These are phyloP conservation scores for Actinia equina DNA, from an alignment of 64 coral and sea anemone genomes.

Conservation along the genomic window DNA sequence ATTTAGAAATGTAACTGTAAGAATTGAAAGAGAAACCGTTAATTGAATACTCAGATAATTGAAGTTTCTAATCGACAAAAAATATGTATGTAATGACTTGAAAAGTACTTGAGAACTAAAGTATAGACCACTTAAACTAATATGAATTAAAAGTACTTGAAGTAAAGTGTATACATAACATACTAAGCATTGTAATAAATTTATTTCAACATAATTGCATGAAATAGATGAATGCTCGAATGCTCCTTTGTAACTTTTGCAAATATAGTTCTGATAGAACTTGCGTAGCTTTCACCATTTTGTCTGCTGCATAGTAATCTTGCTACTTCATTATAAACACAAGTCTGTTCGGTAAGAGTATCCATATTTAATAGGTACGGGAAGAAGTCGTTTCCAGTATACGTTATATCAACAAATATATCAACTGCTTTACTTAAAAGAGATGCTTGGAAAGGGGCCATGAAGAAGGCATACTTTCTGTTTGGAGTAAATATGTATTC, in stretches of 20 bases:
- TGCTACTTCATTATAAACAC: constrained; percentile 30
- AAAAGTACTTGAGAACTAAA: too few species aligned
- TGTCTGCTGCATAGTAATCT: constrained; percentile 53
- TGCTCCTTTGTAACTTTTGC: neutral
- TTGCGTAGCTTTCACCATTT: constrained; percentile 49
- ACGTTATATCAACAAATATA: constrained; percentile 58
- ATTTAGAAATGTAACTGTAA: too few species aligned
- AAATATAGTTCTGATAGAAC: constrained; percentile 34
- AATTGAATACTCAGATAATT: too few species aligned
- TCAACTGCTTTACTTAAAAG: constrained; percentile 23
- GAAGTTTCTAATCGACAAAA: too few species aligned
- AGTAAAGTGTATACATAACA: too few species aligned
- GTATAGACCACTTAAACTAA: too few species aligned
- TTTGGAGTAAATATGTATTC: constrained; percentile 44
- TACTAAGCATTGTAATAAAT: too few species aligned
- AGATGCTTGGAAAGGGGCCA: constrained; percentile 49
- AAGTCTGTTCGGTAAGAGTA: constrained; percentile 21
- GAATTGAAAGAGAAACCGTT: too few species aligned
- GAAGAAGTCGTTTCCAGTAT: constrained; percentile 47
- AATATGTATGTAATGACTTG: too few species aligned
- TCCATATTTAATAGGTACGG: constrained; percentile 65
- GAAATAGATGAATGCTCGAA: neutral
- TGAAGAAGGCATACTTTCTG: constrained; percentile 57
- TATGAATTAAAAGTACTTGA: too few species aligned
- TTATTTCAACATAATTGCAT: too few species aligned